Evolutionary conservation across 2,113 vertebrate genomes (phyloP), one percentile per base, ranked within the genome.

Genomic region (Ictidomys tridecemlineatus): DNA sequence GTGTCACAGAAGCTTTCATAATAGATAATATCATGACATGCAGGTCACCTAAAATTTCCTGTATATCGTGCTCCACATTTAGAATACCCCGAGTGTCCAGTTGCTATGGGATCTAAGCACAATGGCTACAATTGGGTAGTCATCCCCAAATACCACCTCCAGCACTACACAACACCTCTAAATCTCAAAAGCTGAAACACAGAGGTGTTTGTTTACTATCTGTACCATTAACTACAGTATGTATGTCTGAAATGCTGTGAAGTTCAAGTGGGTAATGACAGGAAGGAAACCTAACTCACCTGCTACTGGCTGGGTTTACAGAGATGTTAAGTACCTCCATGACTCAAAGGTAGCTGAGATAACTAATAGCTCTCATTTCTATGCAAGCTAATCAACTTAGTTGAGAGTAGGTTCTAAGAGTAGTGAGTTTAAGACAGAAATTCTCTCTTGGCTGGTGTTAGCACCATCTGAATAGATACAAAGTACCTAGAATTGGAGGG

Each of bases 371-470:
- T 63, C 24, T 63, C 26, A 63, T 63, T 58, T 63, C 24, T 63
- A 82, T 56, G n/a, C 30, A 45, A 18, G 17, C 11, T 24, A 34
- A 26, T 67, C 67, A 76, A 37, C 67, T 92, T 34, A 74, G 67
- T 89, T 76, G 77, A 70, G 67, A 74, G 32, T 7, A 67, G 37
- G 4, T 63, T 76, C 48, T 39, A 45, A 37, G 18, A 24, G 9
- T 58, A 76, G n/a, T n/a, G n/a, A n/a, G n/a, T n/a, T n/a, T n/a
- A n/a, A n/a, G 30, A 11, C 32, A 87, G 76, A 87, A 95, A 93
- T 48, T 88, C 58, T 58, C 5, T 30, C 34, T 61, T 4, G 14
- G 4, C 69, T 39, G 7, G 34, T 72, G 26, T 7, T 92, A 22
- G 18, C 42, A 7, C 13, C 24, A 45, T 67, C 32, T 70, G 65